phyloP scores from a whole-genome alignment of 2,113 vertebrate species.

The Stomatorhinus ivindoensis region DNA sequence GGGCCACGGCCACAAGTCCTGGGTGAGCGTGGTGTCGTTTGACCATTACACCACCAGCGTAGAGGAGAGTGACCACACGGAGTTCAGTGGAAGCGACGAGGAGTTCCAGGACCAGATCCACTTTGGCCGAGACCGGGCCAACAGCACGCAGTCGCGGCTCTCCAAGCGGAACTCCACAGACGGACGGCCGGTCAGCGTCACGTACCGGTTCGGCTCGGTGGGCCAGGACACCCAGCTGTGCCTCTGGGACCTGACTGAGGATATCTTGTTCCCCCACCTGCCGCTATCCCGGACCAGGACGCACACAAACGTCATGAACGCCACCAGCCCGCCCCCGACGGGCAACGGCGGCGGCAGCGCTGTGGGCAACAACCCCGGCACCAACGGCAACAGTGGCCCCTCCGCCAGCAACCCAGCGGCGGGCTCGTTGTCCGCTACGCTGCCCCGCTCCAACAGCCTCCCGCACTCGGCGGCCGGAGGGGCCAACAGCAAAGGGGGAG shows the following conservation, averaged over 20 bases:
- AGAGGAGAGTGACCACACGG: conserved; percentile 85
- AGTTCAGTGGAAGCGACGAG: conserved; percentile 95
- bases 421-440: conserved; percentile 73
- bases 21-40: conserved; percentile 96
- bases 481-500: conserved; percentile 80
- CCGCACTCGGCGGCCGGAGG: conserved; percentile 76
- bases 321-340: conserved; percentile 70
- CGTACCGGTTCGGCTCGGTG: conserved; percentile 93
- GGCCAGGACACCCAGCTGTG: conserved; percentile 97
- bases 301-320: conserved; percentile 97
- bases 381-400: conserved; percentile 53
- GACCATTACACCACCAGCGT: conserved; percentile 95
- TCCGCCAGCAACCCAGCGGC: conserved; percentile 59
- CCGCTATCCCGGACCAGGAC: conserved; percentile 93
- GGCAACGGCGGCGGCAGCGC: conserved; percentile 51
- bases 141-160: conserved; percentile 86
- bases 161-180: conserved; percentile 97
- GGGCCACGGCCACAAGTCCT: conserved; percentile 94
- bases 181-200: conserved; percentile 88
- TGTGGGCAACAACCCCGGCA: conserved; percentile 33
- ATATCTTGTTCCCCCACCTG: conserved; percentile 95
- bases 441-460: conserved; percentile 95
- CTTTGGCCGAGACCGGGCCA: conserved; percentile 81
- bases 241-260: conserved; percentile 97
- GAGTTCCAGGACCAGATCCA: conserved; percentile 90